phyloP scores from a whole-genome alignment of 2,888 invertebrate genomes.

The Erynnis tages region DNA sequence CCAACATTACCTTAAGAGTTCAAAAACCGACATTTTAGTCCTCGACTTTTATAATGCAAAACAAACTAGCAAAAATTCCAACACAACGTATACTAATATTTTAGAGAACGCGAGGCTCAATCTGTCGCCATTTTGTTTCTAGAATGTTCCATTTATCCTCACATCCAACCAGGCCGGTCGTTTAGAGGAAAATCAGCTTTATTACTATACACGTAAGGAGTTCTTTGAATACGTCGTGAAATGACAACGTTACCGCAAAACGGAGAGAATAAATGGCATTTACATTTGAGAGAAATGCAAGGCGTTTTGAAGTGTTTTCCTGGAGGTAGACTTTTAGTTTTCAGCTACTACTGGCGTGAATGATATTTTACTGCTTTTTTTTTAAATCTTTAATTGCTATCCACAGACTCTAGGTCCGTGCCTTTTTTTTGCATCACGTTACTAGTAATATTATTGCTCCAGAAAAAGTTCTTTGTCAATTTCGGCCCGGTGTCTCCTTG shows the following conservation, averaged over 20 bases:
- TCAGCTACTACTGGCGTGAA: neutral
- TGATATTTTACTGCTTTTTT: no score
- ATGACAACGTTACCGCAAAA: conserved; percentile 14
- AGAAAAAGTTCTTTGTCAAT: no score
- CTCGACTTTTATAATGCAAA: no score
- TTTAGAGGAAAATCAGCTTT: neutral
- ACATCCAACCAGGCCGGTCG: neutral
- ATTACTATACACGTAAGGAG: neutral
- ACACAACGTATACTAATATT: conserved; percentile 7
- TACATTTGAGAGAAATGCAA: conserved; percentile 1
- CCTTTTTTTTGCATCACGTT: no score
- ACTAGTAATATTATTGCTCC: no score
- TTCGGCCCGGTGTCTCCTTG: no score
- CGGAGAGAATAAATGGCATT: neutral
- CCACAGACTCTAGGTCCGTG: no score
- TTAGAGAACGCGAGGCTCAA: conserved; percentile 12
- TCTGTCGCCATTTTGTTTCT: conserved; percentile 16
- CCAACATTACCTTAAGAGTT: no score
- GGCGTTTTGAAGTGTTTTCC: conserved; percentile 7
- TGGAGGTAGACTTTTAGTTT: conserved; percentile 1
- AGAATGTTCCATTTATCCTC: conserved; percentile 11
- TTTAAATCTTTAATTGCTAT: no score
- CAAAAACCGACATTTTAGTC: no score
- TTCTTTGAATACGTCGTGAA: neutral
- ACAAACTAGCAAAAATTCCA: neutral